Evolutionary conservation across 2,888 invertebrate genomes (phyloP).

Genomic region (Melanostoma mellinum): DNA sequence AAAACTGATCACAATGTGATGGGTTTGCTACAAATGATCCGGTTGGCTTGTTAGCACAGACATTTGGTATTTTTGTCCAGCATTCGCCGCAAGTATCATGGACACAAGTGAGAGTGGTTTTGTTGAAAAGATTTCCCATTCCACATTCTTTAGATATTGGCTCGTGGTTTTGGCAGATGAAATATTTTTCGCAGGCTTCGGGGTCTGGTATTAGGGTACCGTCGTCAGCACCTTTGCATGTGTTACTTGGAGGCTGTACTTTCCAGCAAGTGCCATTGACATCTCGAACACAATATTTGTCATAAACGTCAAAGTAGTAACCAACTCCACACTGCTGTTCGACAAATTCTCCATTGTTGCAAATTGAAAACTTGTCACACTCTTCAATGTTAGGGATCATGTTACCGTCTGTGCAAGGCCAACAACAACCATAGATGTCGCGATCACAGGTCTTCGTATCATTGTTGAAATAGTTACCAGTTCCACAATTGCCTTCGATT

Average conservation of each 20-base stretch:
- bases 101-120: slow-evolving; percentile 27
- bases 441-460: slow-evolving; percentile 49
- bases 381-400: slow-evolving; percentile 54
- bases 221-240: slow-evolving; percentile 42
- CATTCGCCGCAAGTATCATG: slow-evolving; percentile 61
- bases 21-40: slow-evolving; percentile 75
- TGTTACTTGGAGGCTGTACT: slow-evolving; percentile 10
- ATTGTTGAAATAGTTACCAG: slow-evolving; percentile 72
- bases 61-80: slow-evolving; percentile 55
- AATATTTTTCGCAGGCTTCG: slow-evolving; percentile 55
- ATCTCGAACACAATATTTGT: slow-evolving; percentile 54
- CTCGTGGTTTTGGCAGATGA: slow-evolving; percentile 44
- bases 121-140: slow-evolving; percentile 54
- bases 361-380: slow-evolving; percentile 61
- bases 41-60: slow-evolving; percentile 75
- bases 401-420: slow-evolving; percentile 42
- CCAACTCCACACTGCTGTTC: slow-evolving; percentile 76
- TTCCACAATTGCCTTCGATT: slow-evolving; percentile 73
- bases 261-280: slow-evolving; percentile 50
- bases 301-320: slow-evolving; percentile 74
- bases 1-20: slow-evolving; percentile 75
- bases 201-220: slow-evolving; percentile 49
- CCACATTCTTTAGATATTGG: slow-evolving; percentile 49
- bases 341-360: slow-evolving; percentile 51
- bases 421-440: slow-evolving; percentile 45